A percentile compares a stretch with the other conserved stretches of the same genome.
Conservation (phyloP, 2,797 vertebrate genomes). For the Enteromius thamalakanensis region DNA sequence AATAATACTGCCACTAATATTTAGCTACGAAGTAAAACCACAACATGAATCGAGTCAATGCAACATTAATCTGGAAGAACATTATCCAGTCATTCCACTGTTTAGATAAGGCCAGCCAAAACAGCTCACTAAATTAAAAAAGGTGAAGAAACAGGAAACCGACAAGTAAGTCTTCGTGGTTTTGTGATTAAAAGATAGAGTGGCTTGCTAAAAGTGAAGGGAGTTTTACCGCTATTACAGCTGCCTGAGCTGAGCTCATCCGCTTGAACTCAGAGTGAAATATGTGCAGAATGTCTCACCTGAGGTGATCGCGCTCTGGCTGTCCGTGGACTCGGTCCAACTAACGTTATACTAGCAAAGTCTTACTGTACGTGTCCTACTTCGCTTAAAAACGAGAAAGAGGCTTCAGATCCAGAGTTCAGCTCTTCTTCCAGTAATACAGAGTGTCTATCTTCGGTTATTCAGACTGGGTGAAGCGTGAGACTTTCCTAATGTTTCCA, state of each 20-base stretch:
- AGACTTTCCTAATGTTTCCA: constrained; percentile 23
- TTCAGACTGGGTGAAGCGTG: neutral
- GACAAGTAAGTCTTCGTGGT: neutral
- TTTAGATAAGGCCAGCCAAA: neutral
- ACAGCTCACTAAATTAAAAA: neutral
- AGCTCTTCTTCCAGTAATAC: neutral
- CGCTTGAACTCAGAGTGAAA: constrained; percentile 9
- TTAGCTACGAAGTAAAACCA: neutral
- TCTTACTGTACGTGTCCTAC: neutral
- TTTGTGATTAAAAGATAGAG: neutral
- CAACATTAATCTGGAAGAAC: neutral
- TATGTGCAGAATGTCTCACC: constrained; percentile 38
- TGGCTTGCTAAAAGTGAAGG: no score
- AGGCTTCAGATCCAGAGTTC: neutral
- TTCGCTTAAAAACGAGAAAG: neutral
- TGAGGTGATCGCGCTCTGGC: neutral
- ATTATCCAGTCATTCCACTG: no score
- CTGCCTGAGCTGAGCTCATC: constrained; percentile 11
- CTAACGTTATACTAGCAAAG: neutral
- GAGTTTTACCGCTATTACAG: neutral
- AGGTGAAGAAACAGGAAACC: neutral
- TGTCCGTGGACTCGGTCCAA: neutral
- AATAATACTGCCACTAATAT: neutral
- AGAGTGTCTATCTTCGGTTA: neutral
- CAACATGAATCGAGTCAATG: neutral